Conservation (phyloP, 2,888 invertebrate genomes). For the Zootermopsis nevadensis region DNA sequence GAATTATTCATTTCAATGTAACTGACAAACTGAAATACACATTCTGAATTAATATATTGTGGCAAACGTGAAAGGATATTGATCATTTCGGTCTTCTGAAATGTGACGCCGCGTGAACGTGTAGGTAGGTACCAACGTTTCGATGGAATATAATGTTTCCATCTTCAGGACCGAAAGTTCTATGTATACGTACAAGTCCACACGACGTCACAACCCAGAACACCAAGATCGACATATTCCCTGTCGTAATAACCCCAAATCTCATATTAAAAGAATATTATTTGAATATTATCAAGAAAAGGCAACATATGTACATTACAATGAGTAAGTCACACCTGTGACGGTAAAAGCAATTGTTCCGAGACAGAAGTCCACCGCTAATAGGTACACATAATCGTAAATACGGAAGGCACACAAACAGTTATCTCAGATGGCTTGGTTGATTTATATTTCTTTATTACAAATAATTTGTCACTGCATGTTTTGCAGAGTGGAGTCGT, state of each 20-base stretch:
- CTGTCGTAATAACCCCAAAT: too few species aligned
- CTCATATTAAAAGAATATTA: too few species aligned
- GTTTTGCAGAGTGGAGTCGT: too few species aligned
- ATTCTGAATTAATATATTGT: neutral
- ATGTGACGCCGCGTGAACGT: too few species aligned
- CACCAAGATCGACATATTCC: too few species aligned
- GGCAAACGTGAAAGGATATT: neutral
- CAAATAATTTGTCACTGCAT: too few species aligned
- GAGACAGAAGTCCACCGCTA: conserved; percentile 3
- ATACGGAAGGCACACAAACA: conserved; percentile 27
- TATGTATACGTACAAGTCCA: too few species aligned
- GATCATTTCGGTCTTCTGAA: too few species aligned
- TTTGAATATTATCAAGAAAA: neutral
- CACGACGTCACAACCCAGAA: too few species aligned
- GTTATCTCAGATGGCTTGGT: conserved; percentile 17
- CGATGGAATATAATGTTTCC: too few species aligned
- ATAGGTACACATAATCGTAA: neutral
- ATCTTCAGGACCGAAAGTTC: too few species aligned
- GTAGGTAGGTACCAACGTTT: too few species aligned
- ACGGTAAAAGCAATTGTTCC: neutral
- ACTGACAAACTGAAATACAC: neutral
- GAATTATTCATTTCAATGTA: neutral
- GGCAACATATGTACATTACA: neutral
- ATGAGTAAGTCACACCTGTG: neutral
- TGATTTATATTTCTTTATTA: neutral